phyloP scores from a whole-genome alignment of 2,797 vertebrate species.

The Sebastes vulpes region DNA sequence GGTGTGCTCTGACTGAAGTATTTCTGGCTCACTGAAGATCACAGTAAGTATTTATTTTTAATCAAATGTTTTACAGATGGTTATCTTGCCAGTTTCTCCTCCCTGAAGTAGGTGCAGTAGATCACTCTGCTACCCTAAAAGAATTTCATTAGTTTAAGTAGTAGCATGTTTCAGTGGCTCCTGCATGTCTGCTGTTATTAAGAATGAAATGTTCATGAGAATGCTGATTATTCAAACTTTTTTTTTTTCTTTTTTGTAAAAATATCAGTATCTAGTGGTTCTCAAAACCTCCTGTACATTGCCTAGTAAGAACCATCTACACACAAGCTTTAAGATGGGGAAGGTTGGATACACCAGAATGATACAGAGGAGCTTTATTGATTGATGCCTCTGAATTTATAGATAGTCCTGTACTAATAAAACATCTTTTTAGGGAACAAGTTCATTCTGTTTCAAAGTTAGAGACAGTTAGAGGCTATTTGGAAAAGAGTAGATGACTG shows the following conservation, averaged over 20 bases:
- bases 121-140: background rate
- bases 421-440: background rate
- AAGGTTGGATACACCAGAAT: constrained; percentile 10
- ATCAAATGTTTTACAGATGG: background rate
- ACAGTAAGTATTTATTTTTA: background rate
- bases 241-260: constrained; percentile 11
- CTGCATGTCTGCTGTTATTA: background rate
- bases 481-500: constrained; percentile 9
- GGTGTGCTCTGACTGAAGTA: background rate
- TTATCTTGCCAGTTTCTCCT: constrained; percentile 1
- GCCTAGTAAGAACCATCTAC: constrained; percentile 5
- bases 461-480: constrained; percentile 10
- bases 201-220: background rate
- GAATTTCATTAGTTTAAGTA: background rate
- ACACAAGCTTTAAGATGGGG: background rate
- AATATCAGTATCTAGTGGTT: constrained; percentile 4
- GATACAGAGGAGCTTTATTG: constrained; percentile 23
- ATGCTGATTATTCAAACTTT: background rate
- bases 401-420: background rate
- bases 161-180: background rate
- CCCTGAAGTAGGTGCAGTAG: background rate
- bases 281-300: background rate
- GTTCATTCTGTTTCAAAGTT: background rate
- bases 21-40: background rate
- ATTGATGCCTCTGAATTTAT: constrained; percentile 18